These are phyloP conservation scores for Epiblema foenella DNA, from an alignment of 2,888 invertebrate species.

Conservation along the genomic window DNA sequence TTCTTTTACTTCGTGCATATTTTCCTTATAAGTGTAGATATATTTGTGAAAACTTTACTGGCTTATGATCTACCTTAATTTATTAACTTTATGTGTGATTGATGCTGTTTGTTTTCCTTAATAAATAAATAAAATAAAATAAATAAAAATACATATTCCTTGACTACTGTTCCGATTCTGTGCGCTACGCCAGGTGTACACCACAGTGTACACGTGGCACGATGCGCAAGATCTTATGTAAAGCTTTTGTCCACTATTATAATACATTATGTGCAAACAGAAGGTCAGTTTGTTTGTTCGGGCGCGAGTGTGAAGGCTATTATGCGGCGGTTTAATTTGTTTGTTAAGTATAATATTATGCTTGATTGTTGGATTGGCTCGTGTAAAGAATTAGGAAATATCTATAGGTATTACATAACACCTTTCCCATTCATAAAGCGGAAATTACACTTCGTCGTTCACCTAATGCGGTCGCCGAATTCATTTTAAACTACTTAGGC, in stretches of 20 bases:
- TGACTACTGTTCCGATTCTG: neutral
- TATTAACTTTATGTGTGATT: no score
- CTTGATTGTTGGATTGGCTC: neutral
- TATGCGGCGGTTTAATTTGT: neutral
- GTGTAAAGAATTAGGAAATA: neutral
- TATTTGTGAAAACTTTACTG: no score
- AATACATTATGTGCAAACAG: slow-evolving; percentile 17
- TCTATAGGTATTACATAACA: no score
- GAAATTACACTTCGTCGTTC: no score
- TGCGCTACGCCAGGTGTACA: slow-evolving; percentile 13
- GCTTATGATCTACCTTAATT: no score
- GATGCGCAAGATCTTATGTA: slow-evolving; percentile 39
- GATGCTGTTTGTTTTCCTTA: no score
- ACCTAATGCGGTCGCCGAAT: no score
- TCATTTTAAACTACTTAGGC: no score
- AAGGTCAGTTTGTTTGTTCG: slow-evolving; percentile 32
- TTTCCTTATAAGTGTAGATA: no score
- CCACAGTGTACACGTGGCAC: slow-evolving; percentile 32
- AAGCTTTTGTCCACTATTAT: slow-evolving; percentile 37
- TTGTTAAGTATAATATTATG: slow-evolving; percentile 13
- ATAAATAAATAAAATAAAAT: no score
- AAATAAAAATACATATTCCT: neutral
- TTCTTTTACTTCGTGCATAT: no score
- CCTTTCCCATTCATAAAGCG: no score
- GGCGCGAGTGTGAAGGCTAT: slow-evolving; percentile 23